These are phyloP conservation scores for Campoletis sonorensis DNA, from an alignment of 1,140 invertebrate species.

Conservation along the genomic window DNA sequence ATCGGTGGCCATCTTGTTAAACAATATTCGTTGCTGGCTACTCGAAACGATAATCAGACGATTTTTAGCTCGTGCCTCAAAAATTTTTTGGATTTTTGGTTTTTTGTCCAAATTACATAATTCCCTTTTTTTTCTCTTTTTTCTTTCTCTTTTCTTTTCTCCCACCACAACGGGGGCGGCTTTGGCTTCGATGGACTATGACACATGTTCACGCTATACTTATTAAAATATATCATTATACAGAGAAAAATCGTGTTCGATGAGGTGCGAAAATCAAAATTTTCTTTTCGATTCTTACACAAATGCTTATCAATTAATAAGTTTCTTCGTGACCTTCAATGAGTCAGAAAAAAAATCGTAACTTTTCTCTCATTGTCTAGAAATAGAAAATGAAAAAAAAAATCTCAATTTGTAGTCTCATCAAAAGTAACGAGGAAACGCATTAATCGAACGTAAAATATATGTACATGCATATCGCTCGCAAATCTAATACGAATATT, in stretches of 20 bases:
- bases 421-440: too few species aligned
- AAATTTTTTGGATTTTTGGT: too few species aligned
- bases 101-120: too few species aligned
- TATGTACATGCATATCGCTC: constrained; percentile 24
- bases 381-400: too few species aligned
- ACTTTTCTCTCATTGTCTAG: background rate
- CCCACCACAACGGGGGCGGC: constrained; percentile 56
- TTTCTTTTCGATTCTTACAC: background rate
- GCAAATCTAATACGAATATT: background rate
- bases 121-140: too few species aligned
- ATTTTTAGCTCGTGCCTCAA: too few species aligned
- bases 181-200: constrained; percentile 75
- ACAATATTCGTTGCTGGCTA: background rate
- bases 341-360: background rate
- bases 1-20: background rate
- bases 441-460: constrained; percentile 23
- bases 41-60: background rate
- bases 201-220: constrained; percentile 57
- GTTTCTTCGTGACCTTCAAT: background rate
- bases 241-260: constrained; percentile 12
- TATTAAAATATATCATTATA: constrained; percentile 17
- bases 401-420: too few species aligned
- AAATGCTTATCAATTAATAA: background rate
- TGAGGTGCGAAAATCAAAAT: background rate
- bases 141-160: constrained; percentile 10